phyloP scores from a whole-genome alignment of 2,113 vertebrate genomes.

The Laterallus jamaicensis region DNA sequence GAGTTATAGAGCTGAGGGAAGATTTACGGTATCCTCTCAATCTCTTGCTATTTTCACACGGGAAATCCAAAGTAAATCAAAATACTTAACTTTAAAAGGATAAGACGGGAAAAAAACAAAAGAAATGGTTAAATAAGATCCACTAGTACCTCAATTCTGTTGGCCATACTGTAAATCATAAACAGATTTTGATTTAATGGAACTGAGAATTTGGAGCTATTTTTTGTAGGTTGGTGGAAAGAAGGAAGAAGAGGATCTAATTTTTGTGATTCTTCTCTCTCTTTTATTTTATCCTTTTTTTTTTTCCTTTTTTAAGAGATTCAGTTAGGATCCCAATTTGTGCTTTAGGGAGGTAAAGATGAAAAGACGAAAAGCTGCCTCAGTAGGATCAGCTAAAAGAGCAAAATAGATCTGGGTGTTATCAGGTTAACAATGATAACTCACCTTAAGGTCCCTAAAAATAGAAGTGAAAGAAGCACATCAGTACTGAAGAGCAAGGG shows the following conservation, averaged over 20 bases:
- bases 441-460: conserved; percentile 50
- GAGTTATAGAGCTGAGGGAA: background rate
- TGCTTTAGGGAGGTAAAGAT: background rate
- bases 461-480: conserved; percentile 35
- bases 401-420: conserved; percentile 51
- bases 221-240: background rate
- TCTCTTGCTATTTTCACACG: background rate
- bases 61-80: background rate
- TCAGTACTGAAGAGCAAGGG: conserved; percentile 15
- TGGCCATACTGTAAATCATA: background rate
- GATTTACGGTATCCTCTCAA: background rate
- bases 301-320: background rate
- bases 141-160: background rate
- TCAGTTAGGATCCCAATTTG: conserved; percentile 13
- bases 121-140: background rate
- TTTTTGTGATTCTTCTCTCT: background rate
- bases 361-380: conserved; percentile 22
- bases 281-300: background rate
- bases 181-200: background rate
- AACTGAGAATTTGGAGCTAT: background rate
- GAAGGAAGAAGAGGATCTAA: background rate
- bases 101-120: background rate
- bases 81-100: background rate
- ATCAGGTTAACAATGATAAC: conserved; percentile 53
- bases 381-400: conserved; percentile 36